phyloP scores from a whole-genome alignment of 2,113 vertebrate species.

The Misgurnus mizolepis region DNA sequence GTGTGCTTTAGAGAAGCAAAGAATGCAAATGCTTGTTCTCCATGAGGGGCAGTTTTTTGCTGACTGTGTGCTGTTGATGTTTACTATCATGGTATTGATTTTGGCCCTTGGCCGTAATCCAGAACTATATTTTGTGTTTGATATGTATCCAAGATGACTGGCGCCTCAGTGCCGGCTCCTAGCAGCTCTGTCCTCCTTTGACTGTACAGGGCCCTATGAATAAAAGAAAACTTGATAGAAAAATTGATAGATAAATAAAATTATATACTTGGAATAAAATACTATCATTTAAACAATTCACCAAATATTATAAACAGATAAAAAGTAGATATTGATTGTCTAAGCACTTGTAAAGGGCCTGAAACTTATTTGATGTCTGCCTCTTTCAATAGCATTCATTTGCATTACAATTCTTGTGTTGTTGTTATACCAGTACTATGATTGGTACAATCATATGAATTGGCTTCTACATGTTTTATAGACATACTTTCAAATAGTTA shows the following conservation, averaged over 20 bases:
- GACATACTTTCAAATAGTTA: slow-evolving; percentile 17
- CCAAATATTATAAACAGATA: too few species aligned
- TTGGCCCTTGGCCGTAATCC: slow-evolving; percentile 53
- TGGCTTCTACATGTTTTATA: not conserved
- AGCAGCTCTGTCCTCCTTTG: slow-evolving; percentile 26
- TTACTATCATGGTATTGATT: slow-evolving; percentile 66
- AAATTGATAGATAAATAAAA: not conserved
- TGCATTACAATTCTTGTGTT: too few species aligned
- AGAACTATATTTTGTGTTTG: slow-evolving; percentile 45
- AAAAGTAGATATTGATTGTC: too few species aligned
- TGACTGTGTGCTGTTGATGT: slow-evolving; percentile 64
- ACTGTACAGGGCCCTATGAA: slow-evolving; percentile 18
- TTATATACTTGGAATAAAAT: too few species aligned
- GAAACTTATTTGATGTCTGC: too few species aligned
- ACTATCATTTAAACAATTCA: too few species aligned
- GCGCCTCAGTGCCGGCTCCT: slow-evolving; percentile 40
- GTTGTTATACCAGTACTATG: too few species aligned
- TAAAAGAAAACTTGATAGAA: slow-evolving; percentile 32
- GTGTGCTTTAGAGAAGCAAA: slow-evolving; percentile 49
- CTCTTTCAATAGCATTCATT: too few species aligned
- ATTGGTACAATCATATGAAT: not conserved
- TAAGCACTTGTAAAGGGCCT: too few species aligned
- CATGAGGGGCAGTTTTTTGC: slow-evolving; percentile 66
- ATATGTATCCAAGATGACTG: slow-evolving; percentile 49
- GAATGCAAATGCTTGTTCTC: slow-evolving; percentile 72